A percentile compares a stretch with the other conserved stretches of the same genome.
Evolutionary conservation across 2,113 vertebrate species (phyloP).

Genomic region (Sterrhoptilus dennistouni): DNA sequence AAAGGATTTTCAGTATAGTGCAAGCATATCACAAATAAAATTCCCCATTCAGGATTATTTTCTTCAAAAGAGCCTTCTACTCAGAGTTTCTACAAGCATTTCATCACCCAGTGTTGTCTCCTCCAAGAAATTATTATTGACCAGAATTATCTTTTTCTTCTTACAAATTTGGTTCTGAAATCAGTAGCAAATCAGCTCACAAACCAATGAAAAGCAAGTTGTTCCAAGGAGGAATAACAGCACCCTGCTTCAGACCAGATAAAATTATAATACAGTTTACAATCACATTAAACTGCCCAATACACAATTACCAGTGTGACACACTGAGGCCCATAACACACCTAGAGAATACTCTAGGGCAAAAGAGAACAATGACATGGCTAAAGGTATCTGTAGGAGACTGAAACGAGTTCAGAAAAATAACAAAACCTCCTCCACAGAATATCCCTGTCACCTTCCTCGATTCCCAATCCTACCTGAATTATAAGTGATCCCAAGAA

Average conservation of each 20-base stretch:
- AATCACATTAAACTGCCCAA: neutral
- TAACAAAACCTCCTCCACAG: neutral
- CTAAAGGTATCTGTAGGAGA: neutral
- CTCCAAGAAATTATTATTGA: neutral
- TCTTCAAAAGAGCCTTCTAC: neutral
- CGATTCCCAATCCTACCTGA: neutral
- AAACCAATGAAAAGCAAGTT: neutral
- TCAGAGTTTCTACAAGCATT: neutral
- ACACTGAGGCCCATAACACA: neutral
- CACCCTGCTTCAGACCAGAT: neutral
- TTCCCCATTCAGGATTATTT: neutral
- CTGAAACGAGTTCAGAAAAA: neutral
- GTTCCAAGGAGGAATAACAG: neutral
- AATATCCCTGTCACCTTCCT: neutral
- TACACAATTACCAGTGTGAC: neutral
- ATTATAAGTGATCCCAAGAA: neutral
- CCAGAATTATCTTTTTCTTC: neutral
- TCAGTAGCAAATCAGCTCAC: neutral
- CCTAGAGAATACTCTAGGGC: neutral
- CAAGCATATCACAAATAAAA: neutral
- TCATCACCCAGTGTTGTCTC: neutral
- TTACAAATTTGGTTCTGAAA: neutral
- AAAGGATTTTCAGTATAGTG: neutral
- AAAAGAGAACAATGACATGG: neutral
- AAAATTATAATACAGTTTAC: constrained; percentile 24